These are phyloP conservation scores for Calephelis perditalis DNA, from an alignment of 2,888 invertebrate genomes.

Conservation along the genomic window DNA sequence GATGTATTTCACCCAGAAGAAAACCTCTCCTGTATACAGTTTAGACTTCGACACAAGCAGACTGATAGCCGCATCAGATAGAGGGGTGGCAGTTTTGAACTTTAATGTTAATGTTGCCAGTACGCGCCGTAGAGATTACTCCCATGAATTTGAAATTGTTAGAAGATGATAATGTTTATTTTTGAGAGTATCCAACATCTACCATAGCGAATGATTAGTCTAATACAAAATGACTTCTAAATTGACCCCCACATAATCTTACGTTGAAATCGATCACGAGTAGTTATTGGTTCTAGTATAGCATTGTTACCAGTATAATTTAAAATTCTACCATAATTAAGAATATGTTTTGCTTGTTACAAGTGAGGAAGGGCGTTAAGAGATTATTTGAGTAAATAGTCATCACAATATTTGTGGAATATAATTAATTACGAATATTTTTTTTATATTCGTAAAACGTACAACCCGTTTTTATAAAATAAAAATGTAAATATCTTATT, in stretches of 20 bases:
- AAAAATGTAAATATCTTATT: too few species aligned
- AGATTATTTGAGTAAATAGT: too few species aligned
- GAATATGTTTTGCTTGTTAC: background rate
- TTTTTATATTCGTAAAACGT: too few species aligned
- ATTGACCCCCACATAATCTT: too few species aligned
- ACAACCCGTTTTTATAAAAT: too few species aligned
- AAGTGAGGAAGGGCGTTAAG: background rate
- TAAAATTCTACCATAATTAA: too few species aligned
- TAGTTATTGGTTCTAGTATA: too few species aligned
- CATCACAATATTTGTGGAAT: too few species aligned
- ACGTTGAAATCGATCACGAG: too few species aligned
- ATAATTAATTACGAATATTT: too few species aligned
- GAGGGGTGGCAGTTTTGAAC: slow-evolving; percentile 49
- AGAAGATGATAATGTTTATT: slow-evolving; percentile 18
- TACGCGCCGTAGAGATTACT: slow-evolving; percentile 45
- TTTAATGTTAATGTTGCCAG: slow-evolving; percentile 44
- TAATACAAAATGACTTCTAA: too few species aligned
- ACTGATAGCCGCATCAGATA: slow-evolving; percentile 57
- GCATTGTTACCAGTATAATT: too few species aligned
- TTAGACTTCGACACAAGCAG: slow-evolving; percentile 58
- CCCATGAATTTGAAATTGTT: slow-evolving; percentile 45
- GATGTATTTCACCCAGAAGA: slow-evolving; percentile 65
- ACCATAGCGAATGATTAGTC: background rate
- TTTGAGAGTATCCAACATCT: slow-evolving; percentile 13
- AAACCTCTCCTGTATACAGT: slow-evolving; percentile 59